phyloP scores from a whole-genome alignment of 37 sponge, comb jelly and placozoan genomes.

The Ianthella basta region DNA sequence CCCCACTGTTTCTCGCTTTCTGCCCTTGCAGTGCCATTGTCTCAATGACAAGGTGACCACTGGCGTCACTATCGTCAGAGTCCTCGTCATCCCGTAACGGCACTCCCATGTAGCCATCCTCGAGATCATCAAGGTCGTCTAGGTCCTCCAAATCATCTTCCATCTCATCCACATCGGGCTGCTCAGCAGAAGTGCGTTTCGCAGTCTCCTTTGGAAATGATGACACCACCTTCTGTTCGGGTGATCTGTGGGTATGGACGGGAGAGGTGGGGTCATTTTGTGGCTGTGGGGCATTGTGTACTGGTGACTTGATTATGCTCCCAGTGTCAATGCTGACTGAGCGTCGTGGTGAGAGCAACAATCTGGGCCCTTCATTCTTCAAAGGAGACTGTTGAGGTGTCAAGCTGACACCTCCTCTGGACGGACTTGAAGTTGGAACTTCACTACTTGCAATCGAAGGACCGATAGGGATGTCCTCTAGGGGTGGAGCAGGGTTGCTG shows the following conservation, averaged over 20 bases:
- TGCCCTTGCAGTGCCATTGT: not conserved
- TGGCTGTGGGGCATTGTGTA: no score
- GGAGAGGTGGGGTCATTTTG: not conserved
- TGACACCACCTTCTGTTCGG: not conserved
- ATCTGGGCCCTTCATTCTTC: not conserved
- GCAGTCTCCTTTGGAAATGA: not conserved
- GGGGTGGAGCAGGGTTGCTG: no score
- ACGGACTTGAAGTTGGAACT: no score
- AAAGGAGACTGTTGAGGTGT: slow-evolving; percentile 6
- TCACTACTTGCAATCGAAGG: no score
- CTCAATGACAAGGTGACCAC: slow-evolving; percentile 26
- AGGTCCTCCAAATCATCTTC: not conserved
- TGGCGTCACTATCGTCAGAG: slow-evolving; percentile 12
- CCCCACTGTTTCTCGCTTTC: no score
- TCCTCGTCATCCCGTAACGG: slow-evolving; percentile 24
- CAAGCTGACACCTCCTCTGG: no score
- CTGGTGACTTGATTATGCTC: not conserved
- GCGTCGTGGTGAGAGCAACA: not conserved
- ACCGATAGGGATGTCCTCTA: no score
- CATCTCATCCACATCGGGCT: not conserved
- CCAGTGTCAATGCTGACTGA: not conserved
- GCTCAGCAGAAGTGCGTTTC: not conserved
- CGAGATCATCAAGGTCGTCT: slow-evolving; percentile 24
- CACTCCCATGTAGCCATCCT: slow-evolving; percentile 29
- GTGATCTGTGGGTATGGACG: not conserved